Evolutionary conservation across 2,888 invertebrate species (phyloP).

Genomic region (Caenorhabditis sp.): DNA sequence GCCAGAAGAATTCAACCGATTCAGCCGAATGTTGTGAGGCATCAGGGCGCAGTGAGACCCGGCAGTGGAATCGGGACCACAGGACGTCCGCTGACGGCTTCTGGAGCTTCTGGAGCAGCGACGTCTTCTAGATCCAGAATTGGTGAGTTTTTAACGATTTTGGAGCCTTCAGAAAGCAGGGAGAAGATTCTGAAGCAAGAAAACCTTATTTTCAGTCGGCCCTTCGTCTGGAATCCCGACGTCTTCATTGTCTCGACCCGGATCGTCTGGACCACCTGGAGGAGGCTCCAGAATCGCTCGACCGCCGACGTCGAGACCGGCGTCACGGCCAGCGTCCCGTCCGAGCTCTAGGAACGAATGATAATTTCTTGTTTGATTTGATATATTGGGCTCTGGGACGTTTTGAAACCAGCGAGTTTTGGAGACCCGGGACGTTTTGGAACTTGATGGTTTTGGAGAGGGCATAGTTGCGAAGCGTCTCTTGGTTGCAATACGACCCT

Average conservation of each 20-base stretch:
- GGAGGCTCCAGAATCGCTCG: constrained; percentile 32
- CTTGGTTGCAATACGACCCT: no score
- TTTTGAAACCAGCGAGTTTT: no score
- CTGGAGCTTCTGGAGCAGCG: neutral
- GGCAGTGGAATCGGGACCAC: constrained; percentile 28
- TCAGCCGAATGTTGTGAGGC: constrained; percentile 43
- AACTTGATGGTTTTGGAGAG: no score
- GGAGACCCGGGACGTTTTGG: no score
- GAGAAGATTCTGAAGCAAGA: no score
- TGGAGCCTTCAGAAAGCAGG: no score
- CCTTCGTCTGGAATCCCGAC: constrained; percentile 10
- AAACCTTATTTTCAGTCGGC: neutral
- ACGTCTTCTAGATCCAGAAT: constrained; percentile 1
- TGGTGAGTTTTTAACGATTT: neutral
- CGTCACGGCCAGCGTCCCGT: constrained; percentile 28
- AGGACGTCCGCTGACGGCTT: neutral
- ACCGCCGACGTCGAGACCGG: constrained; percentile 7
- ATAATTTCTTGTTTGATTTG: neutral
- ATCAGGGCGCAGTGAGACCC: neutral
- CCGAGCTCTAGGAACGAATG: constrained; percentile 32
- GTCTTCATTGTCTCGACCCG: neutral
- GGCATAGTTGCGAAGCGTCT: no score
- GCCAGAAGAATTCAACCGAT: neutral
- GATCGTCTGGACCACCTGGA: neutral
- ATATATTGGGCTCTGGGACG: no score